These are phyloP conservation scores for Ictalurus punctatus DNA, from an alignment of 2,113 vertebrate species.

Conservation along the genomic window DNA sequence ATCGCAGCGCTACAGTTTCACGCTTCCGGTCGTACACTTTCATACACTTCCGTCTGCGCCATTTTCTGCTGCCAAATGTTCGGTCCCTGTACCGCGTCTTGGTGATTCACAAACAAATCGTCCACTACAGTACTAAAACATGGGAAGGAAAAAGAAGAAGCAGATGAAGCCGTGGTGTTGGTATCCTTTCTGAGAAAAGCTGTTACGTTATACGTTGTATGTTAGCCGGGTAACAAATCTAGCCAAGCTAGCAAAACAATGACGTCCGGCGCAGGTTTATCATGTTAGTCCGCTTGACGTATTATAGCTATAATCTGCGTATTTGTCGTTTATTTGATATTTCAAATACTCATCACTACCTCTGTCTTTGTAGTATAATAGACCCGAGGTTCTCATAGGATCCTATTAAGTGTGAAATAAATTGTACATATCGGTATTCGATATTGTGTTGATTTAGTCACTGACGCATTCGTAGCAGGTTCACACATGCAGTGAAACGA, in stretches of 20 bases:
- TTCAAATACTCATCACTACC: neutral
- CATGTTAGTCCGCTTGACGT: neutral
- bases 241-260: neutral
- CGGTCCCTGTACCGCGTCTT: neutral
- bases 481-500: neutral
- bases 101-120: neutral
- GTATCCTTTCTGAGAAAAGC: slow-evolving; percentile 82
- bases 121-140: slow-evolving; percentile 51
- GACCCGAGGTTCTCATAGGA: neutral
- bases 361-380: neutral
- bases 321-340: neutral
- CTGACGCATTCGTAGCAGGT: neutral
- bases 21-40: too few species aligned
- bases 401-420: too few species aligned
- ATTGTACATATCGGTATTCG: neutral
- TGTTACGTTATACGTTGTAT: neutral
- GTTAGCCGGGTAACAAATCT: neutral
- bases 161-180: slow-evolving; percentile 99
- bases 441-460: neutral
- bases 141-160: slow-evolving; percentile 99
- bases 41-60: slow-evolving; percentile 13
- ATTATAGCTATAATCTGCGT: neutral
- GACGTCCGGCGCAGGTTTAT: neutral
- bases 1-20: neutral
- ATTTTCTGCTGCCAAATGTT: slow-evolving; percentile 46